A percentile compares a stretch with the other conserved stretches of the same genome.
Conservation (phyloP, 1,140 invertebrate species). For the Pachypeltis micranthus region DNA sequence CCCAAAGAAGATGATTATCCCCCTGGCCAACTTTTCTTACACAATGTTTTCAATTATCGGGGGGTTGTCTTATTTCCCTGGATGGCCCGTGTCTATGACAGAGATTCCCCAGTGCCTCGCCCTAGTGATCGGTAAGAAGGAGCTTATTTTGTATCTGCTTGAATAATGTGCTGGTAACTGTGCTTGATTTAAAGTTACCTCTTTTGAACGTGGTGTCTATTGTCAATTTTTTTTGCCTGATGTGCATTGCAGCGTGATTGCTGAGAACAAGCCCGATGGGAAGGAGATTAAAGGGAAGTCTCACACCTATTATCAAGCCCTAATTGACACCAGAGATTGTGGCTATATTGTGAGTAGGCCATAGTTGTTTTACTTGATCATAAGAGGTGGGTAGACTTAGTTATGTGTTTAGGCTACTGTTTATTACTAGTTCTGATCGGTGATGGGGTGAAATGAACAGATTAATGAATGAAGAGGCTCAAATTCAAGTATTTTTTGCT, state of each 20-base stretch:
- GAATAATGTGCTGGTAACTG: not conserved
- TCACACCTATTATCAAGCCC: not conserved
- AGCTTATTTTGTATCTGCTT: not conserved
- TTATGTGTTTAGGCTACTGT: no score
- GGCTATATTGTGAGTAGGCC: not conserved
- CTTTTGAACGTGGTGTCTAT: not conserved
- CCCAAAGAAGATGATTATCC: not conserved
- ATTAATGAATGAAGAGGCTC: no score
- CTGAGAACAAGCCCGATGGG: not conserved
- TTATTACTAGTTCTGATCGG: no score
- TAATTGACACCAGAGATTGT: not conserved
- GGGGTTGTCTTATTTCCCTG: not conserved
- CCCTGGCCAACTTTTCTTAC: not conserved
- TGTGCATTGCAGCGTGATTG: not conserved
- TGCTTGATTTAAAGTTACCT: not conserved
- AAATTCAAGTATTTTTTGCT: no score
- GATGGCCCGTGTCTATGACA: not conserved
- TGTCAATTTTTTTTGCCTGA: not conserved
- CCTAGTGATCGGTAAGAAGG: not conserved
- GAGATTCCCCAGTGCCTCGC: not conserved
- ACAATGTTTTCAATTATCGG: not conserved
- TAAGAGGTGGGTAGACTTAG: no score
- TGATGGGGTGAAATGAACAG: no score
- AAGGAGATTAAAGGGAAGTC: not conserved
- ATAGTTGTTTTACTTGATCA: no score